Evolutionary conservation across 2,888 invertebrate genomes (phyloP), one percentile per base, ranked within the genome.

Genomic region (Gastrophysa polygoni): DNA sequence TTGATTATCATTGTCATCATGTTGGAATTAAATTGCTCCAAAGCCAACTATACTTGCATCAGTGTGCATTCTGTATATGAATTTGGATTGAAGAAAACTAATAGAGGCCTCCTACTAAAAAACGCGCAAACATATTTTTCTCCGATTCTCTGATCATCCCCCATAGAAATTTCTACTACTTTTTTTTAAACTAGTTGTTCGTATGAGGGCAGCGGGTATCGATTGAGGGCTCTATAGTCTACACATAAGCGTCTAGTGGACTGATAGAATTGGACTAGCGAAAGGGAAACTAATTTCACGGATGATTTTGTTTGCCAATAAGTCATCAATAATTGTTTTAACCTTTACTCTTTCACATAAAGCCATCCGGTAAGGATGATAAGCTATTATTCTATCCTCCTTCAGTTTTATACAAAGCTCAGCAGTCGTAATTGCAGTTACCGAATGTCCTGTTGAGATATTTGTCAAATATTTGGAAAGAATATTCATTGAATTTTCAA

Each of bases 151-250:
- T 60, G 54, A 8, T 66, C 60, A 7, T 32, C 44, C 49, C 57
- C 67, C 67, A 68, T 0, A 38, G 18, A 32, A 56, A 64, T 4
- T 18, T 2, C 24, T 44, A n/a, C n/a, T n/a, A n/a, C n/a, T n/a
- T n/a, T n/a, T n/a, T n/a, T n/a, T n/a, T n/a, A n/a, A n/a, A n/a
- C 51, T 7, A 24, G 24, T 7, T 24, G 24, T 3, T 24, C 24
- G n/a, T n/a, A n/a, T n/a, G n/a, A n/a, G n/a, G 24, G 24, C 4
- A 24, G 24, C 24, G 24, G 24, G 24, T 24, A 24, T 7, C 24
- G 24, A 24, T 24, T 24, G 7, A 24, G 24, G 7, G 24, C 24
- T 24, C 24, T 24, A 7, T 24, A 24, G 7, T 24, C 24, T 24
- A 24, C 24, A 24, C 24, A 24, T 24, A 24, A 24, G 7, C 24